Evolutionary conservation across 2,888 invertebrate genomes (phyloP).

Genomic region (Elgonia sp.): DNA sequence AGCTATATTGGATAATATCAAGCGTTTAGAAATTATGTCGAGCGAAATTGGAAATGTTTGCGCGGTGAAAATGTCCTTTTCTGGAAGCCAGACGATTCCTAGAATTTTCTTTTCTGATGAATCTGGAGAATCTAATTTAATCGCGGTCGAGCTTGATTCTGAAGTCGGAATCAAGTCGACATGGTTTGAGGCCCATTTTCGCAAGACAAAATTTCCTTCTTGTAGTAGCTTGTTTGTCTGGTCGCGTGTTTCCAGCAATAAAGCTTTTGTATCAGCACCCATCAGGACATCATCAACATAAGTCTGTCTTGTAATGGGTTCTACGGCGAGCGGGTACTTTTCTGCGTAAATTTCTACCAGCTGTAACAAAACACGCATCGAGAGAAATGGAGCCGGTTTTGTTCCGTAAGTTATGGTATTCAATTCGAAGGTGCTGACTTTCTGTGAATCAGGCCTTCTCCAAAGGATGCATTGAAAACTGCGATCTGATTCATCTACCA

Average conservation of each 20-base stretch:
- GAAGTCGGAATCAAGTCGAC: too few relatives aligned
- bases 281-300: neutral
- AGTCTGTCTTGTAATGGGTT: neutral
- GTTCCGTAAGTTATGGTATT: conserved; percentile 11
- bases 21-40: conserved; percentile 4
- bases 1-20: conserved; percentile 5
- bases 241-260: too few relatives aligned
- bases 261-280: too few relatives aligned
- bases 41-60: neutral
- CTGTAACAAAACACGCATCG: neutral
- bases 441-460: neutral
- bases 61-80: neutral
- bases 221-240: too few relatives aligned
- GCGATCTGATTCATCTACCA: neutral
- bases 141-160: too few relatives aligned
- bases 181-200: too few relatives aligned
- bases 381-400: neutral
- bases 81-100: neutral
- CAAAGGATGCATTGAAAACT: conserved; percentile 7
- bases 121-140: too few relatives aligned
- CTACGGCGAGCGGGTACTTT: neutral
- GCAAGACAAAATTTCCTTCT: too few relatives aligned
- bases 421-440: neutral
- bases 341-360: neutral
- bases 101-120: neutral